Percentiles rank a stretch among this genome's conserved stretches.
These are phyloP conservation scores for Lasioglossum lativentre DNA, from an alignment of 2,888 invertebrate species.

Conservation along the genomic window DNA sequence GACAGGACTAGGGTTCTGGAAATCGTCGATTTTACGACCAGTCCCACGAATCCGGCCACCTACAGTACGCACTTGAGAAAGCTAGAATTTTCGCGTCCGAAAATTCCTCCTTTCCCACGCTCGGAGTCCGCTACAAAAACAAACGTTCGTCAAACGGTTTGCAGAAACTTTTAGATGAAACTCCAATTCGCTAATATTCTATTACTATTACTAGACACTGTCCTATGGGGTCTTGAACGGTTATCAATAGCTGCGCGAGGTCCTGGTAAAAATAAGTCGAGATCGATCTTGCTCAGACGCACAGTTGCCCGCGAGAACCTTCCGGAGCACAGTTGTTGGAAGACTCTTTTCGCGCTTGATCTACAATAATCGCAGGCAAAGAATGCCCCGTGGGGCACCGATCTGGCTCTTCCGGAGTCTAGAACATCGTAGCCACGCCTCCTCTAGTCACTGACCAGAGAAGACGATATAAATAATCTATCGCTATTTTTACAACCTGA, in stretches of 20 bases:
- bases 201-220: not conserved
- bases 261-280: constrained; percentile 18
- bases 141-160: not conserved
- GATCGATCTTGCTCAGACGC: constrained; percentile 23
- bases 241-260: constrained; percentile 11
- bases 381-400: not conserved
- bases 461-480: not conserved
- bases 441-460: not conserved
- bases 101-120: too few relatives aligned
- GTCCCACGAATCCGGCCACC: too few relatives aligned
- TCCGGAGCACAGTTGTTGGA: not conserved
- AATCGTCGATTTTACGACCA: too few relatives aligned
- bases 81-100: too few relatives aligned
- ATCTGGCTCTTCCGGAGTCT: not conserved
- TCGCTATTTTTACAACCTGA: not conserved
- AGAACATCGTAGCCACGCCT: not conserved
- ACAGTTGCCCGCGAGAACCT: not conserved
- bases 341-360: not conserved
- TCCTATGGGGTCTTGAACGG: not conserved
- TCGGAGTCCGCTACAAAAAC: not conserved
- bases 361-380: not conserved
- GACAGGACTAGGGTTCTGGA: too few relatives aligned
- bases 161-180: too few relatives aligned
- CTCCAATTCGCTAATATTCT: not conserved
- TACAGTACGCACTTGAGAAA: too few relatives aligned